phyloP scores from a whole-genome alignment of 2,888 invertebrate species.

The Sturmia bella region DNA sequence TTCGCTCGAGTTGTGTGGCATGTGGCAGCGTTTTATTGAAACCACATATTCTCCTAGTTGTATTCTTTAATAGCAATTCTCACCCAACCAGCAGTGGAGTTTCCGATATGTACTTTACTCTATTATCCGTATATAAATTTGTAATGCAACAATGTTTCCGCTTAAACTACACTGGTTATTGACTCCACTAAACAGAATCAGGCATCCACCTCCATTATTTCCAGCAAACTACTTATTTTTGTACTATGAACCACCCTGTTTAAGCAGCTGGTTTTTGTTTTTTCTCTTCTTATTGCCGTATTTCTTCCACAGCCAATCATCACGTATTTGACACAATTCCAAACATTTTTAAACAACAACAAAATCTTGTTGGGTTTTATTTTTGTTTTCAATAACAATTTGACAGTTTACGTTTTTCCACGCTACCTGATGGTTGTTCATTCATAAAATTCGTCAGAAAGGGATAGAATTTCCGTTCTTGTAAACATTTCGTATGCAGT shows the following conservation, averaged over 20 bases:
- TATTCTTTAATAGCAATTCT: too few relatives aligned
- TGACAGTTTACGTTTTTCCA: slow-evolving; percentile 64
- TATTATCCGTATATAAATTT: too few relatives aligned
- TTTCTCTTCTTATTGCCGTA: neutral
- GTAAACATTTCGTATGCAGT: slow-evolving; percentile 29
- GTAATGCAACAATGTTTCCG: neutral
- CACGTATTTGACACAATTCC: slow-evolving; percentile 54
- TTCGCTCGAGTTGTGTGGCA: too few relatives aligned
- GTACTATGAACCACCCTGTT: slow-evolving; percentile 32
- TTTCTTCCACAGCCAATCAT: slow-evolving; percentile 22
- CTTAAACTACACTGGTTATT: neutral
- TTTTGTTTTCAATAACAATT: slow-evolving; percentile 31
- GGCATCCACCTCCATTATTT: neutral
- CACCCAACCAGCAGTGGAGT: too few relatives aligned
- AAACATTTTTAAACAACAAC: slow-evolving; percentile 51
- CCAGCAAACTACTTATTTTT: neutral
- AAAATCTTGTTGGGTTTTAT: slow-evolving; percentile 36
- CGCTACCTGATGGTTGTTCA: slow-evolving; percentile 61
- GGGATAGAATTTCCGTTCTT: slow-evolving; percentile 13
- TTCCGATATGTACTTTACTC: too few relatives aligned
- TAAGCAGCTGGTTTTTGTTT: slow-evolving; percentile 36
- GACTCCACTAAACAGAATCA: slow-evolving; percentile 29
- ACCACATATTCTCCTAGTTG: too few relatives aligned
- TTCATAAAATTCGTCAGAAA: slow-evolving; percentile 53
- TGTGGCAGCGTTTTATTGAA: too few relatives aligned